Evolutionary conservation across 2,888 invertebrate species (phyloP), one percentile per base, ranked within the genome.

Genomic region (Drosophila heteroneura): DNA sequence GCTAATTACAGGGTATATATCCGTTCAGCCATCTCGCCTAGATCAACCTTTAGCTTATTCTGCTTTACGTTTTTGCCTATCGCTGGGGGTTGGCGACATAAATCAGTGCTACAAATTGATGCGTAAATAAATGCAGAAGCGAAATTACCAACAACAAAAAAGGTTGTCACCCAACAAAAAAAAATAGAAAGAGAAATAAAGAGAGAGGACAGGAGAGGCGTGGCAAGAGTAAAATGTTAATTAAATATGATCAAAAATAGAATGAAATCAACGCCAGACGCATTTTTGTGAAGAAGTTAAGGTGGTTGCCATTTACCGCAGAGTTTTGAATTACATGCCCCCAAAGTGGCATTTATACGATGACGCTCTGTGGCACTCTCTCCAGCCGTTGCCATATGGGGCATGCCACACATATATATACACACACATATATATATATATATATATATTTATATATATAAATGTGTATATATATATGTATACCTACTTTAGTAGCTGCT

Each of bases 31-130:
- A 1, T 9, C 19, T 44, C 4, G 12, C 5, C 37, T 35, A 14
- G 5, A 0, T 3, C 1, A 14, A 0, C 9, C n/a, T 37, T 5
- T 35, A 37, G 32, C 62, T 49, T 58, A 19, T 59, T 60, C 49
- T 37, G 35, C n/a, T 52, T 44, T 56, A 44, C 53, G 44, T 66
- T 52, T 60, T 56, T 59, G 49, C 73, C 63, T 57, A 62, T 35
- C 14, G 53, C 52, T 66, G 58, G 39, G 70, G 35, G 52, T 53
- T 49, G 87, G 85, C 69, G 88, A 85, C 89, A 86, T 89, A 86
- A 86, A 86, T 86, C 85, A 86, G 85, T 54, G 85, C 88, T 73
- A 79, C 79, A 87, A 86, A 85, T 89, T 89, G 85, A 85, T 85
- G 85, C 88, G 78, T 89, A 86, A 89, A 85, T 86, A 89, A 87